Conservation (phyloP, 2,888 invertebrate species). For the Cerceris ruficornis region DNA sequence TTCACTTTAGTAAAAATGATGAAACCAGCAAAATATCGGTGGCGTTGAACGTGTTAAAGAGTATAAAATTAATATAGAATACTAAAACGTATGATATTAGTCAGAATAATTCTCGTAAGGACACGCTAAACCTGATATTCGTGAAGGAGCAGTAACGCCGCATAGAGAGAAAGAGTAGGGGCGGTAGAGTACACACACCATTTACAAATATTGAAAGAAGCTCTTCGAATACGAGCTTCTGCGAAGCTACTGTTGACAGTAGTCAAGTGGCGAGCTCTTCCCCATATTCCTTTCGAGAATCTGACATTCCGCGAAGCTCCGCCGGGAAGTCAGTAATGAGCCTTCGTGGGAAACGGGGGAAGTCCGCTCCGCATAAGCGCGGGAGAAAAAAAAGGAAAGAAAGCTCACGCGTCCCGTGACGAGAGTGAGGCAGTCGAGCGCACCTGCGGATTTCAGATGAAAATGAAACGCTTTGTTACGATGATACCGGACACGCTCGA, state of each 20-base stretch:
- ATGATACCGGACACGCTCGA: not conserved
- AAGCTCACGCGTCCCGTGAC: constrained; percentile 37
- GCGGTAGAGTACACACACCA: not conserved
- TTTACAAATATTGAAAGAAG: constrained; percentile 57
- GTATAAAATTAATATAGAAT: too few species aligned
- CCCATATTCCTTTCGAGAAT: constrained; percentile 48
- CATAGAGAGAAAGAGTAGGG: not conserved
- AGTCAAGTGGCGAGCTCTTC: constrained; percentile 37
- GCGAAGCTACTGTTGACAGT: constrained; percentile 36
- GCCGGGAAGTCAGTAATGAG: constrained; percentile 79
- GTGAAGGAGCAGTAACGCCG: not conserved
- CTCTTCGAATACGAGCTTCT: constrained; percentile 28
- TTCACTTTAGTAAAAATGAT: too few species aligned
- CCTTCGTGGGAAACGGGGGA: constrained; percentile 75
- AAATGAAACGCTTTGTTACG: not conserved
- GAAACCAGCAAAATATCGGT: too few species aligned
- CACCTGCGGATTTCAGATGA: constrained; percentile 16
- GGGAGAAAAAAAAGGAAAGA: constrained; percentile 49
- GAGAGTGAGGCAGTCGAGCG: constrained; percentile 5
- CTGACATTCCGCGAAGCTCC: constrained; percentile 62
- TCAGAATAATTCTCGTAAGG: not conserved
- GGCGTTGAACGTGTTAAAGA: too few species aligned
- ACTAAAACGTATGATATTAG: too few species aligned
- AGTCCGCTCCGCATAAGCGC: constrained; percentile 31
- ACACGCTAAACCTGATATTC: not conserved